Conservation (phyloP, 1,140 invertebrate species). For the Leptinotarsa defecta region DNA sequence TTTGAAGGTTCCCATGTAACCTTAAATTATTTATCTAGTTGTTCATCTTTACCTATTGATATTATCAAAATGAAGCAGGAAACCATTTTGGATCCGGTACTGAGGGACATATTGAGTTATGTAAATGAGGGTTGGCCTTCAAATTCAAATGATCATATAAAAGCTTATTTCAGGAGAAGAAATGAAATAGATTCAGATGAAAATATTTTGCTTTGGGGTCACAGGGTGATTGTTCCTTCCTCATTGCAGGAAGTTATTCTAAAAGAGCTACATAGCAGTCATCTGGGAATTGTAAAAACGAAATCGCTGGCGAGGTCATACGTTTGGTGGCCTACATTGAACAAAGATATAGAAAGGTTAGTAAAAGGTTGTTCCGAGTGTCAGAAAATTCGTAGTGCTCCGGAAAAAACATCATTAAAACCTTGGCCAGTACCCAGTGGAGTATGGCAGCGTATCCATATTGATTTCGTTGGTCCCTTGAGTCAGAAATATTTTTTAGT, state of each 20-base stretch:
- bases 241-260: slow-evolving; percentile 38
- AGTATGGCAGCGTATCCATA: slow-evolving; percentile 57
- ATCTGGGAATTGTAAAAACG: slow-evolving; percentile 52
- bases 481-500: slow-evolving; percentile 52
- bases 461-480: slow-evolving; percentile 58
- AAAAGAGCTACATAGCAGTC: slow-evolving; percentile 50
- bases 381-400: slow-evolving; percentile 3
- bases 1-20: background rate
- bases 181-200: background rate
- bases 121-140: background rate
- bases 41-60: background rate
- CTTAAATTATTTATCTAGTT: background rate
- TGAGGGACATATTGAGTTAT: background rate
- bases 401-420: slow-evolving; percentile 9
- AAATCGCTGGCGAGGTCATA: slow-evolving; percentile 16
- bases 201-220: slow-evolving; percentile 41
- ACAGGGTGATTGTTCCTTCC: slow-evolving; percentile 44
- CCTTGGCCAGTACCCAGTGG: slow-evolving; percentile 39
- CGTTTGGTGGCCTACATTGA: slow-evolving; percentile 48
- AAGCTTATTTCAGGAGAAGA: background rate
- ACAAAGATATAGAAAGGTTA: slow-evolving; percentile 53
- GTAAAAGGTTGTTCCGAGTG: slow-evolving; percentile 34
- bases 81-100: background rate
- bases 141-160: background rate
- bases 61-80: background rate